Conservation (phyloP, 1,140 invertebrate species). For the Stegodyphus dumicola region DNA sequence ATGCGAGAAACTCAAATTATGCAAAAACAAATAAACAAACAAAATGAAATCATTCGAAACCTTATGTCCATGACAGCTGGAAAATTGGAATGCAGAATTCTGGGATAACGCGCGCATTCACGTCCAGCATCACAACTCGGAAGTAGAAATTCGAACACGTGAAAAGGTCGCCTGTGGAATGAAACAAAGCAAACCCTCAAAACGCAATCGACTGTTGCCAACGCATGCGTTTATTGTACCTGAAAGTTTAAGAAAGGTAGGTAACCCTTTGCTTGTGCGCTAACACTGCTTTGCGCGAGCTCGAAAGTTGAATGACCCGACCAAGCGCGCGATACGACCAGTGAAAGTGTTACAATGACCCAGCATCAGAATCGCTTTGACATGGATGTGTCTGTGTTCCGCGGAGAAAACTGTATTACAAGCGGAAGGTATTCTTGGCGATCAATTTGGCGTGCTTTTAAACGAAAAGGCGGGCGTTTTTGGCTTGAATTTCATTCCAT, state of each 20-base stretch:
- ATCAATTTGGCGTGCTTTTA: not conserved
- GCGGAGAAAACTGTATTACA: not conserved
- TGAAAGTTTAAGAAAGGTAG: constrained; percentile 44
- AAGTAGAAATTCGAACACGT: constrained; percentile 14
- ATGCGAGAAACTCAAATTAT: too few species aligned
- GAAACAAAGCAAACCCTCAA: constrained; percentile 39
- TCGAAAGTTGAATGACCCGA: constrained; percentile 43
- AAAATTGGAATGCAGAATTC: too few species aligned
- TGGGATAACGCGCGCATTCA: not conserved
- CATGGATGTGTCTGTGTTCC: not conserved
- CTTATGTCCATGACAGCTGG: too few species aligned
- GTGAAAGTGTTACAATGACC: constrained; percentile 57
- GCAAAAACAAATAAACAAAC: too few species aligned
- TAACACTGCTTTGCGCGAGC: not conserved
- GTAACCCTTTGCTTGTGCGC: constrained; percentile 16
- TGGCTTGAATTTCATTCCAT: too few species aligned
- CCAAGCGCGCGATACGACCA: not conserved
- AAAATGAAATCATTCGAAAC: too few species aligned
- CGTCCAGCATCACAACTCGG: constrained; percentile 16
- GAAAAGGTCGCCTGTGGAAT: not conserved
- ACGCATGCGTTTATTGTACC: not conserved
- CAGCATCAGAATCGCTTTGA: not conserved
- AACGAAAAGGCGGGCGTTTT: too few species aligned
- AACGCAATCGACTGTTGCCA: constrained; percentile 48
- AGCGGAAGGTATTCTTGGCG: not conserved